Conservation (phyloP, 2,888 invertebrate genomes). For the Tenthredo distinguenda region DNA sequence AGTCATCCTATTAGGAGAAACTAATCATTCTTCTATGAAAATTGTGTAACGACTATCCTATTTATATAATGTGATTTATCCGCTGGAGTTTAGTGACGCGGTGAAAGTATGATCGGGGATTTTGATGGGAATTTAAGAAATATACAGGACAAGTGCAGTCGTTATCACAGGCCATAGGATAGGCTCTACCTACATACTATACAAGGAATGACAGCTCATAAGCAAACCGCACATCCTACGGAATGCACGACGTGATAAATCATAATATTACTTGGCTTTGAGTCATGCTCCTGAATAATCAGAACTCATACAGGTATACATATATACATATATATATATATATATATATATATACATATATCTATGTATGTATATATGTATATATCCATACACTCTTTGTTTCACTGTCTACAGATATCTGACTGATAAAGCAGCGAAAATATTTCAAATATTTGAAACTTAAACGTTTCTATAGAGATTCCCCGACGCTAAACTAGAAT, state of each 20-base stretch:
- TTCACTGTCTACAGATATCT: slow-evolving; percentile 8
- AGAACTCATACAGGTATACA: neutral
- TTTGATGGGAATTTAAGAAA: neutral
- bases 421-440: slow-evolving; percentile 5
- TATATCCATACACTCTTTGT: slow-evolving; percentile 4
- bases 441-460: slow-evolving; percentile 34
- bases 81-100: neutral
- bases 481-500: neutral
- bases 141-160: neutral
- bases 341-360: neutral
- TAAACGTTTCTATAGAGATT: neutral
- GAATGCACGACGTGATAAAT: slow-evolving; percentile 28
- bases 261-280: slow-evolving; percentile 43
- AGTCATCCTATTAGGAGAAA: neutral
- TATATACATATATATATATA: neutral
- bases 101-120: neutral
- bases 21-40: neutral
- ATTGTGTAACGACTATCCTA: neutral
- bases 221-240: slow-evolving; percentile 17
- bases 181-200: neutral
- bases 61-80: neutral
- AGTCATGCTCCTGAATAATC: slow-evolving; percentile 48
- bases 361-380: too few species aligned
- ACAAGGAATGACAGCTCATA: slow-evolving; percentile 35
- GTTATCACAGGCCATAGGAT: neutral